Conservation (phyloP, 64 coral and sea anemone genomes). For the Montipora capricornis region DNA sequence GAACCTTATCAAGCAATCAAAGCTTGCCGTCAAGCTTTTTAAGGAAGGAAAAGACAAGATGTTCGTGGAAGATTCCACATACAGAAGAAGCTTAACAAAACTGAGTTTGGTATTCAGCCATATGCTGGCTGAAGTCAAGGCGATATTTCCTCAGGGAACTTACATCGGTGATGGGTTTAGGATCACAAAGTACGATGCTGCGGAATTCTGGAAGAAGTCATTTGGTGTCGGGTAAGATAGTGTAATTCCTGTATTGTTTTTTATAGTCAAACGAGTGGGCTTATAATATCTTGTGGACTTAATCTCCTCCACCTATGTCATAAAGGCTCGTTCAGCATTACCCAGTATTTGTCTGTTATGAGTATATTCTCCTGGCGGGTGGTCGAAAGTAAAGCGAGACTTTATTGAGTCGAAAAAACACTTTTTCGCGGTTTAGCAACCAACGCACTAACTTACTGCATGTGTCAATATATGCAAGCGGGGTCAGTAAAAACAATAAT, state of each 20-base stretch:
- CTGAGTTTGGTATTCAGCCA: slow-evolving; percentile 97
- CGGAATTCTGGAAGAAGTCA: slow-evolving; percentile 99
- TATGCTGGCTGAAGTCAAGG: slow-evolving; percentile 98
- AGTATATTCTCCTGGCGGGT: background rate
- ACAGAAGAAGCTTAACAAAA: slow-evolving; percentile 92
- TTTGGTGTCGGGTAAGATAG: slow-evolving; percentile 85
- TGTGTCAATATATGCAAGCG: no score
- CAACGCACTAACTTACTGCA: no score
- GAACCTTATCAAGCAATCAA: slow-evolving; percentile 97
- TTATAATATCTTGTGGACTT: background rate
- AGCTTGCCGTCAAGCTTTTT: slow-evolving; percentile 97
- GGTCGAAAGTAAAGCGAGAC: background rate
- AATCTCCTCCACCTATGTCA: background rate
- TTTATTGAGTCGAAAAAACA: background rate
- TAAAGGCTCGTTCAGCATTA: background rate
- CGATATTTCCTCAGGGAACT: slow-evolving; percentile 95
- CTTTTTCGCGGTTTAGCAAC: no score
- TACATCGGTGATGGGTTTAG: slow-evolving; percentile 95
- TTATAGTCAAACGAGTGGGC: background rate
- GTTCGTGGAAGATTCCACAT: slow-evolving; percentile 87
- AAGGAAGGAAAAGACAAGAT: slow-evolving; percentile 99
- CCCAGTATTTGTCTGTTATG: background rate
- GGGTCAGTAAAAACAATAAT: no score
- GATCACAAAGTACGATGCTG: slow-evolving; percentile 98
- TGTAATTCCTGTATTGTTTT: slow-evolving; percentile 27